phyloP scores from a whole-genome alignment of 2,888 invertebrate species.

The Tachina grossa region DNA sequence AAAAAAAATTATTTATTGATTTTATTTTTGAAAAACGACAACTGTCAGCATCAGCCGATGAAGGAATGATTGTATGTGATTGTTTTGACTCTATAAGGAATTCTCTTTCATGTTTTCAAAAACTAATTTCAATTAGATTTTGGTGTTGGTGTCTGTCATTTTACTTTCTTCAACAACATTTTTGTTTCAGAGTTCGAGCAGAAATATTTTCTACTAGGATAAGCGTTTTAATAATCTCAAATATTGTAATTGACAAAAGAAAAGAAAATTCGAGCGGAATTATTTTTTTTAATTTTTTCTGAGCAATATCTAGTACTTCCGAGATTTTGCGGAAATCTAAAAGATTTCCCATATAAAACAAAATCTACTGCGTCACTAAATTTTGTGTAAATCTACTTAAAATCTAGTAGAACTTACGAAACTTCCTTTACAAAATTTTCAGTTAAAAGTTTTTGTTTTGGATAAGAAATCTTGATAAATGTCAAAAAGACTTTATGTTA shows the following conservation, averaged over 20 bases:
- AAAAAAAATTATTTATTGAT: conserved; percentile 47
- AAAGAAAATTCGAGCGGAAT: not conserved
- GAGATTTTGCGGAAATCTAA: no score
- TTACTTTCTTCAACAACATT: conserved; percentile 40
- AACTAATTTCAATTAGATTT: conserved; percentile 45
- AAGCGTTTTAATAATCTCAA: conserved; percentile 1
- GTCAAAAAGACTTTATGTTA: no score
- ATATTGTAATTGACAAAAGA: not conserved
- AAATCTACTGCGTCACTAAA: no score
- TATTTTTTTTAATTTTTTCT: not conserved
- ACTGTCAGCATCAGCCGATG: conserved; percentile 16
- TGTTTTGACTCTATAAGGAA: not conserved
- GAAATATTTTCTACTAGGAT: conserved; percentile 40
- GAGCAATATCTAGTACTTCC: not conserved
- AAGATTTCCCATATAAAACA: no score
- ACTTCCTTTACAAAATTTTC: no score
- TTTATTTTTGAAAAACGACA: conserved; percentile 3
- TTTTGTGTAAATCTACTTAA: no score
- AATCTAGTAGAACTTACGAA: no score
- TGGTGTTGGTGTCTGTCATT: conserved; percentile 45
- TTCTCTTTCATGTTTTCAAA: conserved; percentile 24
- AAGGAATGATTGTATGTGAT: not conserved
- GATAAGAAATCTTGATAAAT: no score
- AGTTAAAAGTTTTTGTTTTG: no score
- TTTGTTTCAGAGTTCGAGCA: conserved; percentile 22